These are phyloP conservation scores for Anthonomus grandis DNA, from an alignment of 1,140 invertebrate species.

Conservation along the genomic window DNA sequence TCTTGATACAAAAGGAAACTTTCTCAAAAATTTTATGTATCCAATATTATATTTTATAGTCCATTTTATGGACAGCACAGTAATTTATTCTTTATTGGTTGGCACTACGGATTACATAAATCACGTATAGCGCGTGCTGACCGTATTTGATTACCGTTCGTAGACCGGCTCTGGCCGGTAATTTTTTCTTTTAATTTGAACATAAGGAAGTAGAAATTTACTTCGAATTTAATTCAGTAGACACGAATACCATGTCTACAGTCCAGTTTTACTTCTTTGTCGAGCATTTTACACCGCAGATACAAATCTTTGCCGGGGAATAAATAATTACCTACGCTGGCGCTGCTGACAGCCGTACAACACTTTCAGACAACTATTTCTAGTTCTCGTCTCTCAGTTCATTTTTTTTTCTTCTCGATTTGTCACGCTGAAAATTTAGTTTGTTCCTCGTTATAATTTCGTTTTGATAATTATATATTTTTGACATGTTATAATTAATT, in stretches of 20 bases:
- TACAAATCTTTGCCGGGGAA: slow-evolving; percentile 26
- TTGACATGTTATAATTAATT: slow-evolving; percentile 7
- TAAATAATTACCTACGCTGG: slow-evolving; percentile 28
- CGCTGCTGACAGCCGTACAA: slow-evolving; percentile 27
- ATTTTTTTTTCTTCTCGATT: no score
- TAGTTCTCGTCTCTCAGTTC: slow-evolving; percentile 12
- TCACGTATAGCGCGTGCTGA: slow-evolving; percentile 21
- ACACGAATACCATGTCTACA: slow-evolving; percentile 30
- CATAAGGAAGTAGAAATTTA: slow-evolving; percentile 31
- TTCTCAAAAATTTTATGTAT: no score
- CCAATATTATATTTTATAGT: no score
- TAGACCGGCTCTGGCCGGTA: no score
- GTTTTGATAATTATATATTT: no score
- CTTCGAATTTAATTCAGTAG: slow-evolving; percentile 30
- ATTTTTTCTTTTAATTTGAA: slow-evolving; percentile 25
- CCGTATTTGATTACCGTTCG: slow-evolving; percentile 25
- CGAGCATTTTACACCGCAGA: slow-evolving; percentile 28
- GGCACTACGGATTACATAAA: slow-evolving; percentile 18
- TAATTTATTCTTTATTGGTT: slow-evolving; percentile 18
- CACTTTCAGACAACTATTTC: slow-evolving; percentile 27
- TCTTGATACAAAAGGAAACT: no score
- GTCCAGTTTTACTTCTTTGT: slow-evolving; percentile 30
- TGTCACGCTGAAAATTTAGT: no score
- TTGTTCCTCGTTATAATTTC: no score
- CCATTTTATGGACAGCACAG: no score